These are phyloP conservation scores for Ispidina lecontei DNA, from an alignment of 2,797 vertebrate species.

Conservation along the genomic window DNA sequence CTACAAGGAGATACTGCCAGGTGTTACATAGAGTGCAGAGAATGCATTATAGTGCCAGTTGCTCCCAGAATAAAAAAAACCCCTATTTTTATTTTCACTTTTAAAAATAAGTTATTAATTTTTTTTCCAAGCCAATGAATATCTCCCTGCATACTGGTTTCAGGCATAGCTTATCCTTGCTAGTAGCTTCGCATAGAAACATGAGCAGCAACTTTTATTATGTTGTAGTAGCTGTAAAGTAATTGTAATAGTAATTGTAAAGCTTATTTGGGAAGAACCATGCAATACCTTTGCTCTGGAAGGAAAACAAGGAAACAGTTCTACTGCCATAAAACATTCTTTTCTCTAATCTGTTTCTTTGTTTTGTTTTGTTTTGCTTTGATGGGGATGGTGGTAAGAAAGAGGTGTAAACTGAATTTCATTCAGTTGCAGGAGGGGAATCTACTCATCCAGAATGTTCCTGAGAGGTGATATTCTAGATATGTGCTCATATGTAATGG, in stretches of 20 bases:
- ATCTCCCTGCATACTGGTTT: neutral
- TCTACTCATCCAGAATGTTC: neutral
- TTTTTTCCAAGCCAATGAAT: slow-evolving; percentile 24
- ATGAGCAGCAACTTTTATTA: neutral
- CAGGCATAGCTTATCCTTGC: neutral
- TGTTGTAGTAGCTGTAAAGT: neutral
- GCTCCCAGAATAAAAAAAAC: neutral
- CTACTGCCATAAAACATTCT: neutral
- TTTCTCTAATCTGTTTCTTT: neutral
- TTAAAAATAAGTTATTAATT: neutral
- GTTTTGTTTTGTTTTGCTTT: no score
- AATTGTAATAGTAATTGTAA: neutral
- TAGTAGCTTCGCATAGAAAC: neutral
- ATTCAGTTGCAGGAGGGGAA: neutral
- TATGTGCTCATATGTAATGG: neutral
- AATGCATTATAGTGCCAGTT: neutral
- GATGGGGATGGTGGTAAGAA: neutral
- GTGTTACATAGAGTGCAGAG: neutral
- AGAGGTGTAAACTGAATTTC: neutral
- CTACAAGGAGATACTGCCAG: slow-evolving; percentile 17
- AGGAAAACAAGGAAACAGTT: neutral
- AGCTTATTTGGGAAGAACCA: neutral
- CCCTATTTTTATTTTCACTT: neutral
- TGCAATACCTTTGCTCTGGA: neutral
- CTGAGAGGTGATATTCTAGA: neutral